Evolutionary conservation across 2,888 invertebrate genomes (phyloP).

Genomic region (Drosophila tripunctata): DNA sequence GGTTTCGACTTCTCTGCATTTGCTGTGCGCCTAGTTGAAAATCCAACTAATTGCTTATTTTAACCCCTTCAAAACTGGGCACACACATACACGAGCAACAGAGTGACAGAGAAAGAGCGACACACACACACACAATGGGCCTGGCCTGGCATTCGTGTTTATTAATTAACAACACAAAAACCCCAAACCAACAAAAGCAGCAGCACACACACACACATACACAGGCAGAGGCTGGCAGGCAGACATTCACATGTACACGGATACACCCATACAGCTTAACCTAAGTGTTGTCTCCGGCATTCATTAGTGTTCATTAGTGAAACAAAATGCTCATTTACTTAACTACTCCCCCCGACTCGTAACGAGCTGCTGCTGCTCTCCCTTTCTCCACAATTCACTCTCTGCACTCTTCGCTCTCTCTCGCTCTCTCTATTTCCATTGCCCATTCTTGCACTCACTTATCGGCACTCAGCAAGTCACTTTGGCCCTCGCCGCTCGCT

Average conservation of each 20-base stretch:
- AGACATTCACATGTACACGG: slow-evolving; percentile 26
- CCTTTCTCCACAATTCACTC: slow-evolving; percentile 5
- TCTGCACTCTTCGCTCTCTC: background rate
- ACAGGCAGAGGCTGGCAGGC: too few species aligned
- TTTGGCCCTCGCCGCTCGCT: slow-evolving; percentile 38
- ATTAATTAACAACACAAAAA: slow-evolving; percentile 80
- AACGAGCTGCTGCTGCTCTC: slow-evolving; percentile 54
- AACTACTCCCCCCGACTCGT: slow-evolving; percentile 74
- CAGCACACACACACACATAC: slow-evolving; percentile 46
- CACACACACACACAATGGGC: slow-evolving; percentile 48
- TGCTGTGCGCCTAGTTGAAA: slow-evolving; percentile 79
- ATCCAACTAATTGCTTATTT: slow-evolving; percentile 81
- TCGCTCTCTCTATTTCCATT: slow-evolving; percentile 6
- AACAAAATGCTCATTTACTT: slow-evolving; percentile 83
- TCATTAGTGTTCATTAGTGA: slow-evolving; percentile 83
- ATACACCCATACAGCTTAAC: slow-evolving; percentile 50
- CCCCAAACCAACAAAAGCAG: slow-evolving; percentile 76
- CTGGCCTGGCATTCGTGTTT: slow-evolving; percentile 73
- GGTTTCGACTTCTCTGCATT: slow-evolving; percentile 64
- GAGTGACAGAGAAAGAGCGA: background rate
- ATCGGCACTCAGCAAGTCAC: slow-evolving; percentile 69
- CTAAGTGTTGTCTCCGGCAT: slow-evolving; percentile 79
- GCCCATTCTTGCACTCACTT: slow-evolving; percentile 51
- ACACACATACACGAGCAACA: slow-evolving; percentile 48
- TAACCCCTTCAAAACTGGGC: slow-evolving; percentile 81